Percentiles rank a stretch among this genome's conserved stretches.
These are phyloP conservation scores for Apantesis nais DNA, from an alignment of 2,888 invertebrate species.

Conservation along the genomic window DNA sequence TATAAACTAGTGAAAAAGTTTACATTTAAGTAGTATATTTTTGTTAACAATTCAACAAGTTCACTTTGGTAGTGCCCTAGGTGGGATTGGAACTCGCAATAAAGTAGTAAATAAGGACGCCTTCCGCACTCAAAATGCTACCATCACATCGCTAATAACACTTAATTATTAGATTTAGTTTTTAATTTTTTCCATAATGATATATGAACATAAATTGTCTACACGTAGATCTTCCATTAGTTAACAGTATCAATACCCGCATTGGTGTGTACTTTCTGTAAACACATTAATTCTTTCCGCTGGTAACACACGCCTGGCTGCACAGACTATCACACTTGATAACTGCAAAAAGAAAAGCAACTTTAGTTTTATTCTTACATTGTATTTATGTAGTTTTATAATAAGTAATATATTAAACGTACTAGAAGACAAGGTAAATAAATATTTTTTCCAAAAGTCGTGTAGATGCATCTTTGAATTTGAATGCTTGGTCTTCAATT, in stretches of 20 bases:
- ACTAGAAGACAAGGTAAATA: too few species aligned
- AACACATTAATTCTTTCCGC: slow-evolving; percentile 25
- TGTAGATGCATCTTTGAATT: too few species aligned
- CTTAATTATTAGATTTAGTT: too few species aligned
- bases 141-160: not conserved
- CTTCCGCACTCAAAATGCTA: not conserved
- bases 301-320: slow-evolving; percentile 33
- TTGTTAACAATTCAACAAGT: not conserved
- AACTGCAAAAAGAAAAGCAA: slow-evolving; percentile 29
- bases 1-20: too few species aligned
- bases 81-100: not conserved
- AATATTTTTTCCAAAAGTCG: too few species aligned
- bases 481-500: too few species aligned
- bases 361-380: not conserved
- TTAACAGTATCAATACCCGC: slow-evolving; percentile 25
- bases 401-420: too few species aligned
- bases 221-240: not conserved
- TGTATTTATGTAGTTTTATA: too few species aligned
- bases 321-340: slow-evolving; percentile 44
- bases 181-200: not conserved
- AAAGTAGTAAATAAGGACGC: not conserved
- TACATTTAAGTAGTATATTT: too few species aligned
- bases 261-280: slow-evolving; percentile 26
- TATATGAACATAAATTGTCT: not conserved
- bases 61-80: not conserved